Evolutionary conservation across 2,888 invertebrate species (phyloP), one percentile per base, ranked within the genome.

Genomic region (Shargacucullia verbasci): DNA sequence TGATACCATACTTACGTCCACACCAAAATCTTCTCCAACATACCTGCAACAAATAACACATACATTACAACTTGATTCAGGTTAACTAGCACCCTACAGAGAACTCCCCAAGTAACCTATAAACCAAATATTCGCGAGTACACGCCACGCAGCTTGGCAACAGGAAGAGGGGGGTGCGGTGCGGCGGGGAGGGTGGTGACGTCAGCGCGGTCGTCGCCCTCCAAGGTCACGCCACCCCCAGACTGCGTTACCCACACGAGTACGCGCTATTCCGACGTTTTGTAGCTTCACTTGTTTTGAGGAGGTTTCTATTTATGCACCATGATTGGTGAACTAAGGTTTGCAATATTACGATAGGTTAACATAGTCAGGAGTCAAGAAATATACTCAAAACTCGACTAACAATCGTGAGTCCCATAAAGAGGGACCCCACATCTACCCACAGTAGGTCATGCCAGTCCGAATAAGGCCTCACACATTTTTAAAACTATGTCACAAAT

Each of bases 141-240:
- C 72, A 73, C 69, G 76, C 61, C 45, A 61, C 54, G 14, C 40
- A 27, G 27, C 13, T 57, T 85, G 74, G 83, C 79, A 83, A 84
- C 86, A 81, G 78, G 76, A 68, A 55, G 54, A 34, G 38, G 61
- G 54, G 66, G 72, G 73, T 59, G 59, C 38, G 55, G 25, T 20
- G 49, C 0, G 41, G 33, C 27, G 44, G 54, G 50, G 49, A 65
- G 54, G 14, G 5, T 47, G 55, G 63, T 85, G 84, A 87, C 87
- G 85, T 86, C 85, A 87, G 62, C 56, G 54, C 80, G 87, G 85
- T 87, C 84, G 86, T 74, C 81, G 85, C 73, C 70, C 73, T 69
- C 59, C 73, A 73, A 73, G 73, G 73, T 73, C 73, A 75, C 57
- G 74, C 79, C 71, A 73, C 78, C 76, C 76, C 47, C 47, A 69